phyloP scores from a whole-genome alignment of 2,888 invertebrate genomes.

The Macaria liturata region DNA sequence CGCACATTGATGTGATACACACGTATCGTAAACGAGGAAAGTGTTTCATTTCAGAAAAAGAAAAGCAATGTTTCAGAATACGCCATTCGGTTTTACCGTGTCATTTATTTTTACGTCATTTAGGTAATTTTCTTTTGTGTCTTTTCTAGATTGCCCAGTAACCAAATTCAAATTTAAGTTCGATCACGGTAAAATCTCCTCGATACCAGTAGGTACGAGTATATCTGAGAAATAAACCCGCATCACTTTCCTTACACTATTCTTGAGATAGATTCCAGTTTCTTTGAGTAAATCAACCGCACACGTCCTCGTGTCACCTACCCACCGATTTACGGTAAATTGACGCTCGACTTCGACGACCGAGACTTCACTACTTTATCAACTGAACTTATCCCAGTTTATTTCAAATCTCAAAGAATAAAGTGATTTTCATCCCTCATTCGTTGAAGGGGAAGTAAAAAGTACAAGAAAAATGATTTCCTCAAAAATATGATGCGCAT shows the following conservation, averaged over 20 bases:
- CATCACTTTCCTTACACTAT: too few species aligned
- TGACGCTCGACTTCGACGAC: slow-evolving; percentile 56
- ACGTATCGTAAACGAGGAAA: slow-evolving; percentile 25
- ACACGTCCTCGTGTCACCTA: slow-evolving; percentile 55
- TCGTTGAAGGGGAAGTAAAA: background rate
- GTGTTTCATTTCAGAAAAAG: slow-evolving; percentile 12
- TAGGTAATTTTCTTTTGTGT: too few species aligned
- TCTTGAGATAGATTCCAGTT: background rate
- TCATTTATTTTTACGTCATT: background rate
- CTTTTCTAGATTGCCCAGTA: too few species aligned
- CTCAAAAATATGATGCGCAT: slow-evolving; percentile 7
- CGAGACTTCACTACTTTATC: slow-evolving; percentile 48
- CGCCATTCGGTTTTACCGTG: background rate
- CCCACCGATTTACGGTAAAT: slow-evolving; percentile 64
- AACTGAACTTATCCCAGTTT: slow-evolving; percentile 46
- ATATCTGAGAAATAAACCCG: too few species aligned
- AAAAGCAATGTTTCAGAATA: slow-evolving; percentile 1
- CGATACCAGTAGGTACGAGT: too few species aligned
- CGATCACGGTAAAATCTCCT: too few species aligned
- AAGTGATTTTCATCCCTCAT: slow-evolving; percentile 1
- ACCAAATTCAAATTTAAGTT: too few species aligned
- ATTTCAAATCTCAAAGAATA: slow-evolving; percentile 4
- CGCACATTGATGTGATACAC: slow-evolving; percentile 24
- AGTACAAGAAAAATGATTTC: slow-evolving; percentile 13
- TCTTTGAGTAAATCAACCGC: slow-evolving; percentile 19